These are phyloP conservation scores for Tachuris rubrigastra DNA, from an alignment of 2,113 vertebrate genomes.

Conservation along the genomic window DNA sequence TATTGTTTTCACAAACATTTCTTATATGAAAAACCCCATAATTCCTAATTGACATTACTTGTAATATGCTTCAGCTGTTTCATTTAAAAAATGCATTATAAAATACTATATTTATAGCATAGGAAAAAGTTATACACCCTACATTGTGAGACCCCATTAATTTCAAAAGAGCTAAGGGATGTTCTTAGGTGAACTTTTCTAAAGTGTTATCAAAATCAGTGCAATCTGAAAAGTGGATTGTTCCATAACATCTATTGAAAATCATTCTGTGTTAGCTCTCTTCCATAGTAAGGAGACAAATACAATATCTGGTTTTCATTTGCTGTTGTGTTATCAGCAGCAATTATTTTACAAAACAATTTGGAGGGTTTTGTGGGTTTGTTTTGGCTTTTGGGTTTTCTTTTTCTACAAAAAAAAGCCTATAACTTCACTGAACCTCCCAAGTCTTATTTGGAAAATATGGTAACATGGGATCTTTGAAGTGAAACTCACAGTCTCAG, in stretches of 20 bases:
- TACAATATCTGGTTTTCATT: background rate
- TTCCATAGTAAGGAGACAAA: background rate
- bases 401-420: background rate
- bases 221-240: background rate
- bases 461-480: background rate
- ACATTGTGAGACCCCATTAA: background rate
- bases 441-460: background rate
- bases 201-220: background rate
- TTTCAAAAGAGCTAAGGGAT: background rate
- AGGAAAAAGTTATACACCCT: background rate
- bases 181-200: background rate
- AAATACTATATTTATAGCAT: background rate
- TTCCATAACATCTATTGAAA: background rate
- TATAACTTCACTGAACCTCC: background rate
- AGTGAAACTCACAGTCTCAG: background rate
- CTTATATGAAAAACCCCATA: background rate
- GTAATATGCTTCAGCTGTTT: background rate
- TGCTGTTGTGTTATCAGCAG: background rate
- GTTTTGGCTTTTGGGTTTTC: background rate
- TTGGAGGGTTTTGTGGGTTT: background rate
- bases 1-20: background rate
- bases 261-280: background rate
- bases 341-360: background rate
- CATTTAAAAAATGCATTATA: background rate
- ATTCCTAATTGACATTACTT: background rate